Percentiles rank a stretch among this genome's conserved stretches.
phyloP scores from a whole-genome alignment of 2,113 vertebrate species.

The Orientallactaga bullata region DNA sequence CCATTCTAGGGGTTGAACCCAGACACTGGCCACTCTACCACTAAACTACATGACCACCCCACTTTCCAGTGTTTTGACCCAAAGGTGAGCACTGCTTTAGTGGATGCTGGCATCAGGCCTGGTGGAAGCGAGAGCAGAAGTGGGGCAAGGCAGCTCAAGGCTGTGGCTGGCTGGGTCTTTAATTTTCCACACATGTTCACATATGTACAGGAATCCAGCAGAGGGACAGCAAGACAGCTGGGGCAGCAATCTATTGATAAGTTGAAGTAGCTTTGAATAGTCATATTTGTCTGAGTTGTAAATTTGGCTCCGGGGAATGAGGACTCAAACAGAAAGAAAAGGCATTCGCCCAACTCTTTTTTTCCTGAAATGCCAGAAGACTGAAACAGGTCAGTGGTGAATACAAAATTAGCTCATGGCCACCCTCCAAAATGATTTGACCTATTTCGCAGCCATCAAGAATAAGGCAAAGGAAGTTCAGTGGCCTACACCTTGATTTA shows the following conservation, averaged over 20 bases:
- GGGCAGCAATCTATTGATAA: slow-evolving; percentile 68
- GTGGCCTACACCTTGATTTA: slow-evolving; percentile 85
- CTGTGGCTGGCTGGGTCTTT: slow-evolving; percentile 16
- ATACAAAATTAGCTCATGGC: slow-evolving; percentile 88
- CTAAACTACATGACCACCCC: background rate
- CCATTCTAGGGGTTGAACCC: background rate
- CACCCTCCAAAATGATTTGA: slow-evolving; percentile 87
- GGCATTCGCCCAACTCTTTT: slow-evolving; percentile 87
- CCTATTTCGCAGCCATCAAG: slow-evolving; percentile 87
- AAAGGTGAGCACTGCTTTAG: background rate
- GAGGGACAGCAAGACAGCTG: slow-evolving; percentile 53
- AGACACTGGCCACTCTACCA: background rate
- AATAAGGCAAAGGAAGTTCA: slow-evolving; percentile 84
- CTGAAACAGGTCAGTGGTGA: slow-evolving; percentile 88
- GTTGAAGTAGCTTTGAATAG: slow-evolving; percentile 82
- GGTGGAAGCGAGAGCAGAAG: background rate
- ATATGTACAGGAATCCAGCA: slow-evolving; percentile 59
- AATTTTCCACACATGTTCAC: slow-evolving; percentile 62
- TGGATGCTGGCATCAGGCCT: background rate
- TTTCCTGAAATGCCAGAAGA: slow-evolving; percentile 86
- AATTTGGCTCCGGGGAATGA: slow-evolving; percentile 81
- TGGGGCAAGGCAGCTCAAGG: slow-evolving; percentile 46
- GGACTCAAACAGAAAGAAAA: slow-evolving; percentile 82
- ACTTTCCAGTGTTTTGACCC: slow-evolving; percentile 28
- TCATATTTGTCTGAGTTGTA: slow-evolving; percentile 83